Base-by-base conservation (phyloP, 37 sponge, comb jelly and placozoan species). In the Petrosia ficiformis region DNA sequence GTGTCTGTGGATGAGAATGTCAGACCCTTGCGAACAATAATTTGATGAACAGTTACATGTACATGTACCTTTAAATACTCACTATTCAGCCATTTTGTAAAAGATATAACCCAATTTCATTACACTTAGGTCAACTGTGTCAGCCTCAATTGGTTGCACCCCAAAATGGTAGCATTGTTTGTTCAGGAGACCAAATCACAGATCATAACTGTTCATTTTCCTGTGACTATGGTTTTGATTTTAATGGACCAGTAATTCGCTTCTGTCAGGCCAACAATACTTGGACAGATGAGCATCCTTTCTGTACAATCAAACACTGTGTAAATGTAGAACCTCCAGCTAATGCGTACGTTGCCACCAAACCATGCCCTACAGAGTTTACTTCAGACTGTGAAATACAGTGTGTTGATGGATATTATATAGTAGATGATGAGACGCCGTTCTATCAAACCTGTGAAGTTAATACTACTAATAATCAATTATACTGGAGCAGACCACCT, bases 321-420 rank as follows among this genome's bases (percentile, higher is more conserved):
- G 25, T 22, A 8, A 24, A 5, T 26, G 28, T 61, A 5, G 14
- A 24, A 26, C 28, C 22, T n/a, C 63, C 63, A 26, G 28, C 63
- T 26, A 61, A 61, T 22, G 63, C 28, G 14, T 61, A 26, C 28
- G 26, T 61, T 11, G n/a, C 28, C 6, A n/a, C 28, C 5, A n/a
- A 26, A 61, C 28, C 22, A 11, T 61, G 63, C n/a, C 28, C 5
- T 22, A 61, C 14, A 5, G 63, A 26, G 6, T n/a, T n/a, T 5
- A 61, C 63, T 6, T 26, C 63, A 61, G 63, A 61, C 22, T 61
- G 63, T n/a, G 63, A 61, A n/a, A 61, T 61, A 11, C 11, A 22
- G 26, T 61, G 63, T 61, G 63, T 61, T 8, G 63, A 61, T 22
- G 63, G 63, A 6, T 61, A 61, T n/a, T 61, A 61, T 61, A 61